phyloP scores from a whole-genome alignment of 1,140 invertebrate genomes.

The Sesamia nonagrioides region DNA sequence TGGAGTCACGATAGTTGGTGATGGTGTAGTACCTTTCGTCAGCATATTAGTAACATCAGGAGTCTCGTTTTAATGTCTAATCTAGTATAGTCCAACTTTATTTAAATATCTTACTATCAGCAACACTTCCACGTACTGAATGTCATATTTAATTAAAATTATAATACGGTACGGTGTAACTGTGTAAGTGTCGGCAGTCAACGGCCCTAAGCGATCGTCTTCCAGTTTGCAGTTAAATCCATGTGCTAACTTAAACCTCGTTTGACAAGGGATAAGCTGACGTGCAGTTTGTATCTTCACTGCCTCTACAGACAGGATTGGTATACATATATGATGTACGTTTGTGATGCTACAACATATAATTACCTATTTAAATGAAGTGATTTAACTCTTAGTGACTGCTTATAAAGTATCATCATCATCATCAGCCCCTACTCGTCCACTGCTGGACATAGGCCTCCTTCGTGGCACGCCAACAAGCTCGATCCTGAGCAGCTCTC shows the following conservation, averaged over 20 bases:
- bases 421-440: too few species aligned
- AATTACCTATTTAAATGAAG: too few species aligned
- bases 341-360: conserved; percentile 2
- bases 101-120: background rate
- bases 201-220: conserved; percentile 41
- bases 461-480: too few species aligned
- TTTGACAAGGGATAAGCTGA: conserved; percentile 21
- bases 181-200: conserved; percentile 3
- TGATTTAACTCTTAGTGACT: too few species aligned
- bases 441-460: too few species aligned
- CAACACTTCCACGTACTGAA: background rate
- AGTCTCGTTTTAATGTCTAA: too few species aligned
- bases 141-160: background rate
- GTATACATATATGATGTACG: background rate
- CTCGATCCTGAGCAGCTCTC: too few species aligned
- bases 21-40: too few species aligned
- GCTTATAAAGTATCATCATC: too few species aligned
- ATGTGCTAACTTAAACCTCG: conserved; percentile 44
- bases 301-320: background rate
- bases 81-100: background rate
- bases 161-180: background rate
- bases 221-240: conserved; percentile 33
- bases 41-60: too few species aligned
- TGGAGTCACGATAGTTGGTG: too few species aligned
- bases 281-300: conserved; percentile 11